Conservation (phyloP, 2,113 vertebrate genomes). For the Callipepla californica region DNA sequence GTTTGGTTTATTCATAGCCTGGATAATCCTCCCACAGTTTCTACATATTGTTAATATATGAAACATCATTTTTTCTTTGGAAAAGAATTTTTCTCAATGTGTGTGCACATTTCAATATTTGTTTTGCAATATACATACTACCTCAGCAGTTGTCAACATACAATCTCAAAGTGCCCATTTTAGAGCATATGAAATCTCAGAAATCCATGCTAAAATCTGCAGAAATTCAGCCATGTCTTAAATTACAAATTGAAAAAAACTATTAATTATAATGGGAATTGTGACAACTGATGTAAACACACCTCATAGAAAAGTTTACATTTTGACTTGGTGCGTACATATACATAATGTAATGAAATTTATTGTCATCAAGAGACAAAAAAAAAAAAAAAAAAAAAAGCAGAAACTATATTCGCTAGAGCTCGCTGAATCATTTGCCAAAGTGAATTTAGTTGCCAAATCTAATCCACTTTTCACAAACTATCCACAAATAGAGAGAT, state of each 20-base stretch:
- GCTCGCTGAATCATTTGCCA: neutral
- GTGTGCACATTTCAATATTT: neutral
- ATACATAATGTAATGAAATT: neutral
- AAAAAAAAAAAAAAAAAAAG: neutral
- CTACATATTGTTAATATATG: neutral
- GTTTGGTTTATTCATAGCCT: neutral
- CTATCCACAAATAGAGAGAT: neutral
- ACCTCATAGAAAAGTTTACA: neutral
- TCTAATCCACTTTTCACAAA: neutral
- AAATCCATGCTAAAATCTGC: neutral
- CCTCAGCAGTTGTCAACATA: neutral
- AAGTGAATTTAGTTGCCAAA: neutral
- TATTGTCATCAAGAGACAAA: neutral
- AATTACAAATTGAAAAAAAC: neutral
- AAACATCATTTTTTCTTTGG: neutral
- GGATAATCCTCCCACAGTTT: neutral
- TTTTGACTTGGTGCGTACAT: conserved; percentile 11
- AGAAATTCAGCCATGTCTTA: neutral
- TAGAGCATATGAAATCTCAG: neutral
- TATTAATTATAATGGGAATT: neutral
- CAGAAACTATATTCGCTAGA: neutral
- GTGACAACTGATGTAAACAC: neutral
- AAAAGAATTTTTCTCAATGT: neutral
- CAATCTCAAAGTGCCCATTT: accelerated
- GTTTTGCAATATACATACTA: neutral